phyloP scores from a whole-genome alignment of 2,797 vertebrate genomes.

The Sorex maritimensis region DNA sequence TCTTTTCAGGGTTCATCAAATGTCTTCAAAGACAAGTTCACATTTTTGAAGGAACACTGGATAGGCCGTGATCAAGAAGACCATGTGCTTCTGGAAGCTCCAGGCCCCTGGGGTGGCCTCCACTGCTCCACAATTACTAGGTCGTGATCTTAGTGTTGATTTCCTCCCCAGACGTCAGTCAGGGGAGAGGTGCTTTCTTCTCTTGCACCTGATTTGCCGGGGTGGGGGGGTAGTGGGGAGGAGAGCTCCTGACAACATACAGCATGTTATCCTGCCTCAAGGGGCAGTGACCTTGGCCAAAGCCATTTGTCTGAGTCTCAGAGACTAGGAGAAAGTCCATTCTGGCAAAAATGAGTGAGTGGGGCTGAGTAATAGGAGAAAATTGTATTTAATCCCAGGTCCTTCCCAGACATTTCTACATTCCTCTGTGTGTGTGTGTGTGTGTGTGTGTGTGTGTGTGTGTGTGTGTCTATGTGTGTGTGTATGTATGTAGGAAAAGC shows the following conservation, averaged over 20 bases:
- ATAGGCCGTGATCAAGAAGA: background rate
- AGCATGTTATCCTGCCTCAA: background rate
- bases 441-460: background rate
- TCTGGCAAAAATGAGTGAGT: background rate
- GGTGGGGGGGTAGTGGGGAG: no score
- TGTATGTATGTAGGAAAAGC: background rate
- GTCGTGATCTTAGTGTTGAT: background rate
- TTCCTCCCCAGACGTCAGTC: background rate
- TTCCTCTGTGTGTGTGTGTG: background rate
- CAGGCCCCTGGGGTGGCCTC: background rate
- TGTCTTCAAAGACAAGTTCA: background rate
- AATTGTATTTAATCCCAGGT: background rate
- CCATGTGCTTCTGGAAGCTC: background rate
- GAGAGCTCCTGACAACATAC: background rate
- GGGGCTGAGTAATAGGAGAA: background rate
- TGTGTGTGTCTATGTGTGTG: background rate
- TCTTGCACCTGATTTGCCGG: background rate
- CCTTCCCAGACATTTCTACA: background rate
- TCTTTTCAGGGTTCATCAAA: background rate
- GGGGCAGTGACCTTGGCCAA: background rate
- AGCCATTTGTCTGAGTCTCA: background rate
- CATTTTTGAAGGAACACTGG: background rate
- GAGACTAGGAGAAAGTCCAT: background rate
- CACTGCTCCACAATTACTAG: accelerated
- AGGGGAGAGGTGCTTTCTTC: background rate